These are phyloP conservation scores for Polyergus mexicanus DNA, from an alignment of 1,140 invertebrate genomes.

Conservation along the genomic window DNA sequence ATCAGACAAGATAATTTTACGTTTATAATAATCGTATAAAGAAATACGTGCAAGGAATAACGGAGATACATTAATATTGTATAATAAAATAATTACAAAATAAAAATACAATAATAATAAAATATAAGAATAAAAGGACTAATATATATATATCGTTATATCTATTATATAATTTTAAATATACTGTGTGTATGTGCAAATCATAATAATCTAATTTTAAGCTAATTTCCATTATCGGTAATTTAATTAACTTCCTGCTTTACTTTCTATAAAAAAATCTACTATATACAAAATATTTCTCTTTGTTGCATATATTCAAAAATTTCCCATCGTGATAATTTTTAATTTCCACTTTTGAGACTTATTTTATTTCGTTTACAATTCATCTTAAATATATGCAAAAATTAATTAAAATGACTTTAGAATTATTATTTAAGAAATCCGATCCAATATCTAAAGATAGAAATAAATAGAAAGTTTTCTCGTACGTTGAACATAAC, in stretches of 20 bases:
- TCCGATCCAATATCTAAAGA: not conserved
- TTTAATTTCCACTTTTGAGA: not conserved
- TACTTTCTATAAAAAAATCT: not conserved
- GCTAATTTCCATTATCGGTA: conserved; percentile 20
- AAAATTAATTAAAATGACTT: not conserved
- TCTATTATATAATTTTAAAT: not conserved
- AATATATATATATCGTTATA: not conserved
- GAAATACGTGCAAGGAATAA: not conserved
- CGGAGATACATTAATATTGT: no score
- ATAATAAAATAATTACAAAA: no score
- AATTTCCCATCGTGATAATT: not conserved
- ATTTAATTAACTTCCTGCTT: not conserved
- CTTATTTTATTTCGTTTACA: not conserved
- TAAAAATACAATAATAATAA: not conserved
- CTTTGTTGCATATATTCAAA: not conserved
- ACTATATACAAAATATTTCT: not conserved
- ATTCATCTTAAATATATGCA: not conserved
- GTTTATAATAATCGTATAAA: not conserved
- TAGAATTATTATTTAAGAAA: conserved; percentile 1
- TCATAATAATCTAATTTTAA: conserved; percentile 26
- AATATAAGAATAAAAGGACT: not conserved
- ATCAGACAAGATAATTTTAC: not conserved
- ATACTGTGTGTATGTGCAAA: not conserved
- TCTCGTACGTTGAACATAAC: not conserved
- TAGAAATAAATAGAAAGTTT: not conserved